Evolutionary conservation across 2,888 invertebrate species (phyloP).

Genomic region (Noctua comes): DNA sequence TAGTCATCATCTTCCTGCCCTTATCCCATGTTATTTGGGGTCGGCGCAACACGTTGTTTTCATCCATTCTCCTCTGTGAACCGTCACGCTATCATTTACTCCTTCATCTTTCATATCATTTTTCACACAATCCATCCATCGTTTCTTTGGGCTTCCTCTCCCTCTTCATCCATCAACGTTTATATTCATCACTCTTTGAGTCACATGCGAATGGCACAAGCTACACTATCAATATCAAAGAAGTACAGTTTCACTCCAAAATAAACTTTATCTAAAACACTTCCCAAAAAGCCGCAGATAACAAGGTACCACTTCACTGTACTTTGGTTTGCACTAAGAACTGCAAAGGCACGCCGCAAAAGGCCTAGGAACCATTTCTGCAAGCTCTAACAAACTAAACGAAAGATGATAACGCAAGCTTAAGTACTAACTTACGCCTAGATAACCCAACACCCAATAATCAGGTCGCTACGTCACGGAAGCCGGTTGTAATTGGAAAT

Average conservation of each 20-base stretch:
- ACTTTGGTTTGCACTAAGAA: background rate
- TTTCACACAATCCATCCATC: too few species aligned
- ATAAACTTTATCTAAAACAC: background rate
- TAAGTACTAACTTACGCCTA: constrained; percentile 29
- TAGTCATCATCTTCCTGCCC: too few species aligned
- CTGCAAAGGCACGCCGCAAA: background rate
- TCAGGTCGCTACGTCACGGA: constrained; percentile 67
- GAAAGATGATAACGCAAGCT: constrained; percentile 37
- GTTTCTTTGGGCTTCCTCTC: too few species aligned
- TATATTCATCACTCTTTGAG: too few species aligned
- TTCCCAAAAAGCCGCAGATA: background rate
- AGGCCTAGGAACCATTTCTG: background rate
- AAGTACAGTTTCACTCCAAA: background rate
- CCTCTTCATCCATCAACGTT: too few species aligned
- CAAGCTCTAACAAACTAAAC: background rate
- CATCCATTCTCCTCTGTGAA: too few species aligned
- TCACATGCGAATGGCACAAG: too few species aligned
- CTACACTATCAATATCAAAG: too few species aligned
- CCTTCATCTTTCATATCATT: too few species aligned
- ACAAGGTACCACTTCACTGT: background rate
- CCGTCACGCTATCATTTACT: too few species aligned
- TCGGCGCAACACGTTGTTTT: too few species aligned
- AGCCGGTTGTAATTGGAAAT: constrained; percentile 70
- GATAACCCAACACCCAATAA: constrained; percentile 47
- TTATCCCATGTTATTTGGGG: too few species aligned